Evolutionary conservation across 2,797 vertebrate species (phyloP), one percentile per base, ranked within the genome.

Genomic region (Muscicapa comitata): DNA sequence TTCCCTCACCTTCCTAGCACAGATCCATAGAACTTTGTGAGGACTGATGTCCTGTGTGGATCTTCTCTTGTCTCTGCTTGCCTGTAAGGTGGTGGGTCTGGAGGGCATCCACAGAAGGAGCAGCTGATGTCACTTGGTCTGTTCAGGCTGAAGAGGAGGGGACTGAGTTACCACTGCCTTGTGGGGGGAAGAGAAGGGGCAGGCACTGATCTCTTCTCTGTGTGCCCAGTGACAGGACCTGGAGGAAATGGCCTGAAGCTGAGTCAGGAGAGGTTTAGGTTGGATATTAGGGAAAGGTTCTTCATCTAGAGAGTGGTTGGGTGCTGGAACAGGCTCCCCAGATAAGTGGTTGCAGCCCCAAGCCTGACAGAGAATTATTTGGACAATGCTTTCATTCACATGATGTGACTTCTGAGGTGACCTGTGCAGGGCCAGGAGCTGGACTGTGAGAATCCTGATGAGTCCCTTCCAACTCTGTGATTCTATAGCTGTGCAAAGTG

Each of bases 21-120:
- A 6, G 35, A 28, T 5, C 18, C 11, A 6, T 10, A 8, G 23
- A 17, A 28, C 18, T 55, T 13, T 6, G 2, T 3, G 9, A 20
- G 11, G 8, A 13, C 16, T 20, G 2, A 10, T 29, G 17, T 65
- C 68, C 47, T 43, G 4, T 5, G 12, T 0, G 0, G 31, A 40
- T 25, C 45, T 33, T n/a, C 13, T 23, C 51, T 67, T 3, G 2
- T 59, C 29, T 43, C 57, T 29, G 53, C 63, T 47, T 80, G 45
- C 24, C 47, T 31, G 1, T 20, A 6, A 17, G 16, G 18, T 35
- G 23, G 4, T 48, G 47, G 11, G 25, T 61, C 25, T 61, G 31
- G 29, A 35, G 54, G 40, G 31, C 9, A 74, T 10, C 18, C 13
- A 5, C 8, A 2, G 8, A 19, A 55, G 42, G 26, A n/a, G 11